phyloP scores from a whole-genome alignment of 2,113 vertebrate species.

The Pholis gunnellus region DNA sequence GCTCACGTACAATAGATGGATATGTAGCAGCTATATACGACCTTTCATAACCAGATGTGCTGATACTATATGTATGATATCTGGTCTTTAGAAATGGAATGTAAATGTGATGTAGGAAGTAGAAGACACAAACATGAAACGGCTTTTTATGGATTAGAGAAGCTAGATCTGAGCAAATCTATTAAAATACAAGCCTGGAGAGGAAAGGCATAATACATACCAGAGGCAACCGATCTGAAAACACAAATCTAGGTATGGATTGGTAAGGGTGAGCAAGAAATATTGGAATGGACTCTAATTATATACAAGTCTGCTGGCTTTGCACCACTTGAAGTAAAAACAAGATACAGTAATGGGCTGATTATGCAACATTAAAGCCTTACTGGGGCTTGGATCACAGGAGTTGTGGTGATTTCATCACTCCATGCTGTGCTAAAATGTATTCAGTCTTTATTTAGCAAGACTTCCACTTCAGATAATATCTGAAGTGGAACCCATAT shows the following conservation, averaged over 20 bases:
- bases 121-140: conserved; percentile 12
- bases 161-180: background rate
- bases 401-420: conserved; percentile 10
- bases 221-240: conserved; percentile 10
- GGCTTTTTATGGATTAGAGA: conserved; percentile 12
- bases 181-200: conserved; percentile 1
- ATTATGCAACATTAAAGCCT: conserved; percentile 17
- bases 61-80: background rate
- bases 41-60: background rate
- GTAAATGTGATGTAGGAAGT: background rate
- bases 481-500: no score
- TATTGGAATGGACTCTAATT: conserved; percentile 4
- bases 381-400: background rate
- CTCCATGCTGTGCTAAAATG: background rate
- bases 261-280: background rate
- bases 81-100: background rate
- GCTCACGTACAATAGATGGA: background rate
- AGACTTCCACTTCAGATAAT: background rate
- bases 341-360: conserved; percentile 14
- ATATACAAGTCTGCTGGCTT: conserved; percentile 7
- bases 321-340: conserved; percentile 20
- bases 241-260: background rate
- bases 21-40: background rate
- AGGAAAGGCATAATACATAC: background rate
- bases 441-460: conserved; percentile 3